Conservation (phyloP, 2,888 invertebrate genomes). For the Caenorhabditis zanzibari region DNA sequence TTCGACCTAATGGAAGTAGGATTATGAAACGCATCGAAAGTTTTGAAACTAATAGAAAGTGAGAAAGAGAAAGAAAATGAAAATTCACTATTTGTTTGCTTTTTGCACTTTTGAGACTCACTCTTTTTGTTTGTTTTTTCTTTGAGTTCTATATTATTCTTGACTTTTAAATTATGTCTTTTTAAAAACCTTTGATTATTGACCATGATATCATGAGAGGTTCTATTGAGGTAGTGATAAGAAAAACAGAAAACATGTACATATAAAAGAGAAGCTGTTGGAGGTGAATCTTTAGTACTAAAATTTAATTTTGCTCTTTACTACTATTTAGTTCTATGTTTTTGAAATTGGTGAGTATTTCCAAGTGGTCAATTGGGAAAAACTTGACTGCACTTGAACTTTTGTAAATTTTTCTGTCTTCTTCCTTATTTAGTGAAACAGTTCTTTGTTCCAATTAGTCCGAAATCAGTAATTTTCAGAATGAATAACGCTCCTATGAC, state of each 20-base stretch:
- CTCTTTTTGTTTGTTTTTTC: slow-evolving; percentile 39
- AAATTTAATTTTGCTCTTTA: too few species aligned
- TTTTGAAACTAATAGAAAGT: slow-evolving; percentile 18
- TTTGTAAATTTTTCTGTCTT: slow-evolving; percentile 11
- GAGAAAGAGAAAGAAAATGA: slow-evolving; percentile 3
- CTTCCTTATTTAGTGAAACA: neutral
- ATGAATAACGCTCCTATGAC: slow-evolving; percentile 60
- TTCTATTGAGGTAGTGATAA: slow-evolving; percentile 1
- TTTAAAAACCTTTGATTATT: slow-evolving; percentile 2
- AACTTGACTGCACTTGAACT: neutral
- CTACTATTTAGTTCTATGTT: neutral
- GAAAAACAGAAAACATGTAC: slow-evolving; percentile 21
- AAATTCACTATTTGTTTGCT: slow-evolving; percentile 41
- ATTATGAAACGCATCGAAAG: neutral
- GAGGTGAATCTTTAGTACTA: neutral
- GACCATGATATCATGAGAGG: slow-evolving; percentile 28
- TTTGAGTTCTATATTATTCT: slow-evolving; percentile 4
- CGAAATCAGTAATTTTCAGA: slow-evolving; percentile 26
- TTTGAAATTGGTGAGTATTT: slow-evolving; percentile 23
- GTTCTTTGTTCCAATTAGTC: neutral
- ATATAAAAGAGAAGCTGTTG: neutral
- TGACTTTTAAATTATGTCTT: slow-evolving; percentile 6
- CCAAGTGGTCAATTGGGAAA: neutral
- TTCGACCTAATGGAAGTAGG: neutral
- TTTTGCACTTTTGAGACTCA: slow-evolving; percentile 29